Evolutionary conservation across 2,113 vertebrate species (phyloP).

Genomic region (Clarias batrachus): DNA sequence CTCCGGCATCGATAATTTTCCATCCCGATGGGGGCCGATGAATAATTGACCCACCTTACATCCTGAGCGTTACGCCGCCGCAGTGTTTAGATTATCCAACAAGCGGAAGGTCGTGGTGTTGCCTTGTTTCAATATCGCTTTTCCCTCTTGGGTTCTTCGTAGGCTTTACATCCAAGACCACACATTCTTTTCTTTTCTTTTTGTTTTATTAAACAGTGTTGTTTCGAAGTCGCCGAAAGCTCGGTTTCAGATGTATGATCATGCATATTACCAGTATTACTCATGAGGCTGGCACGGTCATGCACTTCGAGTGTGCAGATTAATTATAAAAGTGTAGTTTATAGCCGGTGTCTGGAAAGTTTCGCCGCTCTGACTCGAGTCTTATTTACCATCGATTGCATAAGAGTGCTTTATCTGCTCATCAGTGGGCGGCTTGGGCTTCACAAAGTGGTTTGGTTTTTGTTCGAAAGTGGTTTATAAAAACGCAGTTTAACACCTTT

Average conservation of each 20-base stretch:
- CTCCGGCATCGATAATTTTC: conserved; percentile 55
- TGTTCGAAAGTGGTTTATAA: conserved; percentile 34
- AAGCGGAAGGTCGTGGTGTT: not conserved
- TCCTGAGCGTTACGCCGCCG: conserved; percentile 24
- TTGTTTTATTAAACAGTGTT: not conserved
- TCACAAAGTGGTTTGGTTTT: conserved; percentile 22
- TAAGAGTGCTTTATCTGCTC: conserved; percentile 28
- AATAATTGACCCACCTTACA: conserved; percentile 51
- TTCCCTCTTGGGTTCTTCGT: not conserved
- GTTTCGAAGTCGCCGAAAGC: conserved; percentile 1
- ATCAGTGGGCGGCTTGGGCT: conserved; percentile 37
- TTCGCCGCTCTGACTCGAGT: conserved; percentile 8
- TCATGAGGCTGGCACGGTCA: not conserved
- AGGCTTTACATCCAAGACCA: not conserved
- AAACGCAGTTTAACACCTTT: conserved; percentile 3
- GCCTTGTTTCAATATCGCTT: not conserved
- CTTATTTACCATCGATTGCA: conserved; percentile 36
- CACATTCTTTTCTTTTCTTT: not conserved
- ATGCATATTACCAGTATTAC: not conserved
- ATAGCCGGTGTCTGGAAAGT: conserved; percentile 3
- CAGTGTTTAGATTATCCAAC: not conserved
- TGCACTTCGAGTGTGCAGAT: not conserved
- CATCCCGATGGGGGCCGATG: conserved; percentile 40
- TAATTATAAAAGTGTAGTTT: conserved; percentile 38
- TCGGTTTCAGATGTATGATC: not conserved